Percentiles rank a stretch among this genome's conserved stretches.
Conservation (phyloP, 2,113 vertebrate genomes). For the Mobula hypostoma region DNA sequence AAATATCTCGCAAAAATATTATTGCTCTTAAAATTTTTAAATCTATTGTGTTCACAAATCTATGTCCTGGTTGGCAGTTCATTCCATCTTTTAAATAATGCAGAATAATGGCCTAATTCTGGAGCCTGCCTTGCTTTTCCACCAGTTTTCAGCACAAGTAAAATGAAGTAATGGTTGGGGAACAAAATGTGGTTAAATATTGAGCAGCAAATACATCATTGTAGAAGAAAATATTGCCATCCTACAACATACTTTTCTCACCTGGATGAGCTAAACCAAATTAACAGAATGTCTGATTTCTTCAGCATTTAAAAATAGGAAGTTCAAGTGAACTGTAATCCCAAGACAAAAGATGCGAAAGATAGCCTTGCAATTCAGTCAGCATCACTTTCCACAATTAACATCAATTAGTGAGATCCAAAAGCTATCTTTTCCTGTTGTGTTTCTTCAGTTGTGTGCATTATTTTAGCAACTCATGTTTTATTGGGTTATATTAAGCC, state of each 20-base stretch:
- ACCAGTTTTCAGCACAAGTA: background rate
- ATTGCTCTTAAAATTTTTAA: background rate
- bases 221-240: background rate
- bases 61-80: background rate
- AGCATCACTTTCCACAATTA: background rate
- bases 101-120: background rate
- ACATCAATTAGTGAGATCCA: background rate
- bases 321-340: background rate
- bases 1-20: background rate
- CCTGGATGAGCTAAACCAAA: background rate
- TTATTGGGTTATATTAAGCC: too few species aligned
- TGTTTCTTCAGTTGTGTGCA: too few species aligned
- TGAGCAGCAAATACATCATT: background rate
- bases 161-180: background rate
- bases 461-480: too few species aligned
- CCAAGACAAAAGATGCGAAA: background rate
- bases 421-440: too few species aligned
- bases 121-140: background rate
- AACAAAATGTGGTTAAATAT: background rate
- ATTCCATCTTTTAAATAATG: background rate
- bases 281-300: background rate
- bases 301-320: background rate
- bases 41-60: background rate
- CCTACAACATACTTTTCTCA: background rate
- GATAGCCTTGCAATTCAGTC: background rate